Percentiles rank a stretch among this genome's conserved stretches.
phyloP scores from a whole-genome alignment of 2,888 invertebrate genomes.

The Chrysodeixis includens region DNA sequence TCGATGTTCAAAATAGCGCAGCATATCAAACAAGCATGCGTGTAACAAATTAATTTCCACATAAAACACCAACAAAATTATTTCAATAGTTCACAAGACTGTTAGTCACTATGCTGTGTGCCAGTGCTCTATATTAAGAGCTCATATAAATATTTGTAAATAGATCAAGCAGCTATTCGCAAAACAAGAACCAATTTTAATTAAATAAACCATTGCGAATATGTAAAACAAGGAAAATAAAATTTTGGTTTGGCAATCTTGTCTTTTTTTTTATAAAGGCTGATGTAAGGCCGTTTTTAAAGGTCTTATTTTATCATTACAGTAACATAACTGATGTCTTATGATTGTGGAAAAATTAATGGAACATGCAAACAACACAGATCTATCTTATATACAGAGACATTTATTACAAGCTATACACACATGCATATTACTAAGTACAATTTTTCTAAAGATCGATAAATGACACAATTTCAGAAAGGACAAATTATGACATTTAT shows the following conservation, averaged over 20 bases:
- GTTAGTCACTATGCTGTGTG: constrained; percentile 46
- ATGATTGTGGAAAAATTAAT: constrained; percentile 56
- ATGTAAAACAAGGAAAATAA: constrained; percentile 15
- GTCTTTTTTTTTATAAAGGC: neutral
- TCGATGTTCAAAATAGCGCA: constrained; percentile 85
- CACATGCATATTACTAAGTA: constrained; percentile 50
- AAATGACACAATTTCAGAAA: constrained; percentile 12
- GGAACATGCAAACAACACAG: constrained; percentile 56
- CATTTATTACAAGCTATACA: constrained; percentile 40
- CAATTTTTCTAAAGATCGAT: constrained; percentile 19
- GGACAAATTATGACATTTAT: constrained; percentile 16
- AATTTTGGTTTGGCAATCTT: constrained; percentile 19
- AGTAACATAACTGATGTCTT: constrained; percentile 22
- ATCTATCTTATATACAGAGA: constrained; percentile 40
- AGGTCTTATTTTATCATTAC: neutral
- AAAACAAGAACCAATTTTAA: constrained; percentile 16
- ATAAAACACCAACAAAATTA: constrained; percentile 63
- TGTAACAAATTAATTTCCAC: constrained; percentile 71
- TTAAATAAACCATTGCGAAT: constrained; percentile 13
- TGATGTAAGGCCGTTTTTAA: constrained; percentile 6
- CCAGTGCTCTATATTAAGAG: constrained; percentile 37
- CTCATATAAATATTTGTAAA: constrained; percentile 12
- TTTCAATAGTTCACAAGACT: constrained; percentile 18
- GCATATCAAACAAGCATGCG: constrained; percentile 88
- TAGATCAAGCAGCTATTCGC: constrained; percentile 25